phyloP scores from a whole-genome alignment of 2,888 invertebrate genomes.

The Rhopalosiphum nymphaeae region DNA sequence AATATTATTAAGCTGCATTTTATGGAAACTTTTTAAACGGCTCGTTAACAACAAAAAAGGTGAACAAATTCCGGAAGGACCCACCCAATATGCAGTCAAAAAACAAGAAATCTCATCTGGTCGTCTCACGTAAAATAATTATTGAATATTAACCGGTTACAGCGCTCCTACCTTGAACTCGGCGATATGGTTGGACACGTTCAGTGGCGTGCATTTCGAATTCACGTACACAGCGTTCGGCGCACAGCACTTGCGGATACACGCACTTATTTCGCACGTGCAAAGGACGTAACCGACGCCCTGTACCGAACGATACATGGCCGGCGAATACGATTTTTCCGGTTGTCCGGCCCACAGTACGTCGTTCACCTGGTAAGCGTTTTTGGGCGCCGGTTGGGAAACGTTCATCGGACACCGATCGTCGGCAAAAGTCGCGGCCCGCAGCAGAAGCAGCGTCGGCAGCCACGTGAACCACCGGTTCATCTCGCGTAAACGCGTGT shows the following conservation, averaged over 20 bases:
- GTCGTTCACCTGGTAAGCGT: background rate
- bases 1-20: background rate
- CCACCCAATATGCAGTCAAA: background rate
- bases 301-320: background rate
- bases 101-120: background rate
- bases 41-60: background rate
- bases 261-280: constrained; percentile 1
- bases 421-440: background rate
- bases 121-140: background rate
- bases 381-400: background rate
- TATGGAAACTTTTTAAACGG: background rate
- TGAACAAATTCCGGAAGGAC: background rate
- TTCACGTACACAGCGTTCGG: background rate
- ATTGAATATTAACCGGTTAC: background rate
- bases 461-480: background rate
- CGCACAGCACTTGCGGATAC: constrained; percentile 34
- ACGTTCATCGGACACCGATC: constrained; percentile 17
- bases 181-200: background rate
- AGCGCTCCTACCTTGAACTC: background rate
- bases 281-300: constrained; percentile 42
- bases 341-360: background rate
- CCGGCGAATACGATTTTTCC: background rate
- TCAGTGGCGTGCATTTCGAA: background rate
- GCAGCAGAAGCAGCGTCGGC: background rate
- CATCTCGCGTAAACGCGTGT: background rate